Conservation (phyloP, 2,797 vertebrate species). For the Myripristis murdjan region DNA sequence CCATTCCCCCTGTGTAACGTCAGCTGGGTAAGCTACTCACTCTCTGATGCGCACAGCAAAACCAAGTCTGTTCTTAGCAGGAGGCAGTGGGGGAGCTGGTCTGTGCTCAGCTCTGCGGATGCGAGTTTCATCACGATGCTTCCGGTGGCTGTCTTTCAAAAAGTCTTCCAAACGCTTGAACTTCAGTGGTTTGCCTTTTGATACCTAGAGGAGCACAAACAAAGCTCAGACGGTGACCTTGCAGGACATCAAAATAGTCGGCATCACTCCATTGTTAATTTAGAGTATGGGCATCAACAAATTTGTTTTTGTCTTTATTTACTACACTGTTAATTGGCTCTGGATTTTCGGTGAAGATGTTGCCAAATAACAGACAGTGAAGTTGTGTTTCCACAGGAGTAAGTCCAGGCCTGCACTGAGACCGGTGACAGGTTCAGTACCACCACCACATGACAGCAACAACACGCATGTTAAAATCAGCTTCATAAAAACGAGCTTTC, state of each 20-base stretch:
- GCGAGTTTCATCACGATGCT: slow-evolving; percentile 85
- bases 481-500: too few species aligned
- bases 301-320: too few species aligned
- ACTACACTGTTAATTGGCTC: too few species aligned
- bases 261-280: too few species aligned
- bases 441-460: too few species aligned
- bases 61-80: slow-evolving; percentile 87
- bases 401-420: too few species aligned
- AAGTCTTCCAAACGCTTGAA: slow-evolving; percentile 94
- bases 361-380: too few species aligned
- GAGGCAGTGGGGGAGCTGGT: slow-evolving; percentile 71
- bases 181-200: slow-evolving; percentile 87
- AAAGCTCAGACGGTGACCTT: neutral
- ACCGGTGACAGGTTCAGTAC: too few species aligned
- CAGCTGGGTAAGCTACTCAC: slow-evolving; percentile 76
- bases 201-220: slow-evolving; percentile 70
- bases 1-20: neutral
- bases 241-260: neutral
- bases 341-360: too few species aligned
- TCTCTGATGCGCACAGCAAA: slow-evolving; percentile 91
- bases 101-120: slow-evolving; percentile 82
- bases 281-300: too few species aligned
- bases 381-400: too few species aligned
- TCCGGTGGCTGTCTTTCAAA: slow-evolving; percentile 87
- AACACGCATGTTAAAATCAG: too few species aligned